A percentile compares a stretch with the other conserved stretches of the same genome.
Evolutionary conservation across 2,113 vertebrate species (phyloP).

Genomic region (Sclerurus mexicanus): DNA sequence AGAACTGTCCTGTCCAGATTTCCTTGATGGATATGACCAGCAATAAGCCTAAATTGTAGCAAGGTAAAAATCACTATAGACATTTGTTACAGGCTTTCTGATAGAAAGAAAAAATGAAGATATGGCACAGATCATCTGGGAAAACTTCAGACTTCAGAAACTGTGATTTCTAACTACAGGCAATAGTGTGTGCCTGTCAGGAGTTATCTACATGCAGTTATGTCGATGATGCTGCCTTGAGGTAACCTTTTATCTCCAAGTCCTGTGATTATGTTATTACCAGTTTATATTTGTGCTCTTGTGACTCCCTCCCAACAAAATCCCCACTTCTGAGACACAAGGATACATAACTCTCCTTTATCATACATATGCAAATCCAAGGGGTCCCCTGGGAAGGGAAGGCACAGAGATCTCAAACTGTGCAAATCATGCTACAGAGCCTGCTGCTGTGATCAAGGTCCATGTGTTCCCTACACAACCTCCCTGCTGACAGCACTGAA

Average conservation of each 20-base stretch:
- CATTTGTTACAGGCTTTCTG: not conserved
- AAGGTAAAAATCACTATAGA: not conserved
- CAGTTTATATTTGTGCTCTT: not conserved
- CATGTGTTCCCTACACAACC: too few species aligned
- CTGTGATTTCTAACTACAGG: not conserved
- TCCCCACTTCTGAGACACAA: not conserved
- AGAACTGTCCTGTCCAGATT: not conserved
- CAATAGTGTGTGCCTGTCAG: not conserved
- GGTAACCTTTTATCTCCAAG: not conserved
- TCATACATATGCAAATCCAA: not conserved
- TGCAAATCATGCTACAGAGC: not conserved
- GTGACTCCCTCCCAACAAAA: not conserved
- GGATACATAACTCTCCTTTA: not conserved
- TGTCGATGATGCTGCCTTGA: accelerated
- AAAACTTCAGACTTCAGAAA: not conserved
- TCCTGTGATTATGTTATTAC: not conserved
- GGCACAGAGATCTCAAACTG: not conserved
- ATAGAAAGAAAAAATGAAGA: not conserved
- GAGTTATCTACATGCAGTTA: not conserved
- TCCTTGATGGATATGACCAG: not conserved
- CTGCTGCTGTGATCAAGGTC: not conserved
- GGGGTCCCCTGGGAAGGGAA: not conserved
- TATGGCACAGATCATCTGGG: not conserved
- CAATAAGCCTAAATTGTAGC: not conserved
- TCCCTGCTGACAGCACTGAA: not conserved